Conservation (phyloP, 2,888 invertebrate genomes). For the Dryomyza anilis region DNA sequence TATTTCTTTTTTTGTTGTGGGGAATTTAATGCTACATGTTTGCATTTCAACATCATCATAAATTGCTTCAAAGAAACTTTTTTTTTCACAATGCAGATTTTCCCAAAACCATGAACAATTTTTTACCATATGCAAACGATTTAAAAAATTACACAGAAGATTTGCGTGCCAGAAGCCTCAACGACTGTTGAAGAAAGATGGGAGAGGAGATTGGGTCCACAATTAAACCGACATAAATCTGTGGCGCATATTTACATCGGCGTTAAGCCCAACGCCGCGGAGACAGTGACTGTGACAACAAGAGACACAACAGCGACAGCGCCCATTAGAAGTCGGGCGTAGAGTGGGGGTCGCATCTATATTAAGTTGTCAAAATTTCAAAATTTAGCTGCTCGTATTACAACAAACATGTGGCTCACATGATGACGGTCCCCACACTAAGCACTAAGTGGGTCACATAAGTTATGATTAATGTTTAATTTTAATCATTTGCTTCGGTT, state of each 20-base stretch:
- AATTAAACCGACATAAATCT: constrained; percentile 38
- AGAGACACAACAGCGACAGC: constrained; percentile 20
- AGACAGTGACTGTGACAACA: background rate
- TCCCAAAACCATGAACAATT: constrained; percentile 33
- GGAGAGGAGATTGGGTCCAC: constrained; percentile 19
- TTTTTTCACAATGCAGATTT: constrained; percentile 42
- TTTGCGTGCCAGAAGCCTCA: background rate
- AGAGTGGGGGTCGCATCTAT: no score
- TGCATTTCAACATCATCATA: constrained; percentile 55
- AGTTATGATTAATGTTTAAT: background rate
- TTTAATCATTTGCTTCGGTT: no score
- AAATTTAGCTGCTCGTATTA: constrained; percentile 4
- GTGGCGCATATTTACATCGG: constrained; percentile 39
- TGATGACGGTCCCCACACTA: background rate
- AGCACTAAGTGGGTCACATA: constrained; percentile 17
- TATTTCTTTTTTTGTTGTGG: background rate
- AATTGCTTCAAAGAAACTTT: constrained; percentile 41
- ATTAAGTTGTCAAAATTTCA: constrained; percentile 37
- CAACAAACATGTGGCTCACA: constrained; percentile 24
- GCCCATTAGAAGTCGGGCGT: constrained; percentile 31
- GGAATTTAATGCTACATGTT: constrained; percentile 39
- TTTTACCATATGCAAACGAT: constrained; percentile 53
- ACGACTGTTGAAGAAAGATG: background rate
- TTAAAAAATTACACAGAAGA: constrained; percentile 33
- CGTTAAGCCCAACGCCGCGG: no score